Base-by-base conservation (phyloP, 2,888 invertebrate species). In the Himalopsyche kuldschensis region DNA sequence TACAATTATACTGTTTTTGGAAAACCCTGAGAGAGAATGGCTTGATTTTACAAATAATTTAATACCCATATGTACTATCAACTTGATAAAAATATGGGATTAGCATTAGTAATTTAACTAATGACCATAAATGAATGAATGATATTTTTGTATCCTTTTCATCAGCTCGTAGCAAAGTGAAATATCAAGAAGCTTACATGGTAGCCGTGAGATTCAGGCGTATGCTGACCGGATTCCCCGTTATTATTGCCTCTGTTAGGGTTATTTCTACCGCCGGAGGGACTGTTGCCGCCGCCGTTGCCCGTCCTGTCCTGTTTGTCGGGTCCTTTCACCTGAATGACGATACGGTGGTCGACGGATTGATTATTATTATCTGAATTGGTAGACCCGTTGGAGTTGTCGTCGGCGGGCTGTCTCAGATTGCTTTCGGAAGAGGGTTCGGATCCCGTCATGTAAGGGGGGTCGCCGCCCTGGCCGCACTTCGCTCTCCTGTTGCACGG, bases 321-420 rank as follows among this genome's bases (percentile, higher is more conserved):
- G 3, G 93, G 93, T 85, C 93, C 93, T 87, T 93, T 94, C 83
- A 95, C 95, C 91, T 97, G 96, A 92, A 97, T 97, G 87, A 97
- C 96, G 92, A 97, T 95, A 90, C 96, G 94, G 90, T 97, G 92
- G 80, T 89, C 88, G 48, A 88, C 88, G 84, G 88, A 88, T 78
- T 88, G 88, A 80, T 88, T 89, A 15, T 69, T 69, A 10, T 69
- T 89, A 84, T 88, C 90, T 87, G 88, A 89, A 88, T 82, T 89
- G 17, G 27, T 41, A 6, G 48, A 77, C 24, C 48, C 55, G 32
- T 32, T 79, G 27, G 69, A 69, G 27, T 69, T 69, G 27, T 69
- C 69, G 15, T 69, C 27, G 5, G 75, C 80, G 46, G 75, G 75
- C 41, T 76, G 79, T n/a, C 84, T 81, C 6, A 63, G 32, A 76